A percentile compares a stretch with the other conserved stretches of the same genome.
Conservation (phyloP, 2,797 vertebrate species). For the Trematomus bernacchii region DNA sequence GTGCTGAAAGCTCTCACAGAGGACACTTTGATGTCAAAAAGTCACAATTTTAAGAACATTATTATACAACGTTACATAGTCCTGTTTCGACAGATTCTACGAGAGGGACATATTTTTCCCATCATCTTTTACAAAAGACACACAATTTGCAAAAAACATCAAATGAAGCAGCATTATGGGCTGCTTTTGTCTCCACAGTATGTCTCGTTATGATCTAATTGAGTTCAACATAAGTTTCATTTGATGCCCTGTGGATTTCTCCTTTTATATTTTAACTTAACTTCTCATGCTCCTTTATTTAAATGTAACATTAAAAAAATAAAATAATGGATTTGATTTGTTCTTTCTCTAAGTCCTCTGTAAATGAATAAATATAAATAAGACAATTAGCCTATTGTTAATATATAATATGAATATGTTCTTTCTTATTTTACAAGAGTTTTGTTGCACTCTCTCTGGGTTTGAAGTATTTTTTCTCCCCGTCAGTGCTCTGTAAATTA, state of each 20-base stretch:
- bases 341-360: too few relatives aligned
- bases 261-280: slow-evolving; percentile 21
- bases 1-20: slow-evolving; percentile 28
- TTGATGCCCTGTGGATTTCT: background rate
- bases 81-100: slow-evolving; percentile 36
- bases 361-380: too few relatives aligned
- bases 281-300: slow-evolving; percentile 3
- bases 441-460: too few relatives aligned
- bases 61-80: slow-evolving; percentile 16
- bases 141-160: slow-evolving; percentile 47
- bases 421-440: too few relatives aligned
- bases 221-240: slow-evolving; percentile 26
- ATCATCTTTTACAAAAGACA: slow-evolving; percentile 43
- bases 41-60: slow-evolving; percentile 22
- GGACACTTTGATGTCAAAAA: slow-evolving; percentile 35
- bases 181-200: slow-evolving; percentile 39
- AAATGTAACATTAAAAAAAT: too few relatives aligned
- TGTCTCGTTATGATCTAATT: slow-evolving; percentile 32
- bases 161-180: slow-evolving; percentile 37
- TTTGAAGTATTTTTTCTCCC: too few relatives aligned
- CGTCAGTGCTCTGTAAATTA: slow-evolving; percentile 26
- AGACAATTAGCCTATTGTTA: too few relatives aligned
- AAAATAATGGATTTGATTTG: too few relatives aligned
- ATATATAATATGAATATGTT: too few relatives aligned
- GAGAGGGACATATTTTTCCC: slow-evolving; percentile 40